Conservation (phyloP, 92 coral and sea anemone genomes). For the Siderastrea siderea region DNA sequence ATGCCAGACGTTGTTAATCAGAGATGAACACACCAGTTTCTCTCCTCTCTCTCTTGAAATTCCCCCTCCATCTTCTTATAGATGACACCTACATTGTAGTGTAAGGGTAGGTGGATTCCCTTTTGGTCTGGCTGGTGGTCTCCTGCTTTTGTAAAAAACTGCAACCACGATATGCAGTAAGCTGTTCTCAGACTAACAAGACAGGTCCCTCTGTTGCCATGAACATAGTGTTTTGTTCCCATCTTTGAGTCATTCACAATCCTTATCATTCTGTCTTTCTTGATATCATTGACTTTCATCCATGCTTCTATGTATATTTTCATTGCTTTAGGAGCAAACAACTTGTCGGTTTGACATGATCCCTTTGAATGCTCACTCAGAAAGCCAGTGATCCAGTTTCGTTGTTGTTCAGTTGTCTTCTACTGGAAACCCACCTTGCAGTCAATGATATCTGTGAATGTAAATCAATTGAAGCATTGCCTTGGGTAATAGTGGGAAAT, state of each 20-base stretch:
- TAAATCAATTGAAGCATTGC: slow-evolving; percentile 5
- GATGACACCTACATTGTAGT: slow-evolving; percentile 12
- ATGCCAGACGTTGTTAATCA: slow-evolving; percentile 6
- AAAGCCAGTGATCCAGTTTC: slow-evolving; percentile 4
- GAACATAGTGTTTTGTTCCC: slow-evolving; percentile 17
- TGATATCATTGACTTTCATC: not conserved
- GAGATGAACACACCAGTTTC: slow-evolving; percentile 16
- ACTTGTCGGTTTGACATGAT: not conserved
- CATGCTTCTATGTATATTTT: not conserved
- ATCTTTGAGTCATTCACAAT: slow-evolving; percentile 24
- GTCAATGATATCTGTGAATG: not conserved
- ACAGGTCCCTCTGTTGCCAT: slow-evolving; percentile 34
- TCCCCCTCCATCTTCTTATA: slow-evolving; percentile 33
- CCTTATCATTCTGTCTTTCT: slow-evolving; percentile 36
- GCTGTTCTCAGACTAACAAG: slow-evolving; percentile 17
- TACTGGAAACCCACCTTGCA: not conserved
- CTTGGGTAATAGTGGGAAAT: not conserved
- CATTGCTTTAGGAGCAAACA: not conserved
- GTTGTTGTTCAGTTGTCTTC: slow-evolving; percentile 13
- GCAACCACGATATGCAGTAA: slow-evolving; percentile 34
- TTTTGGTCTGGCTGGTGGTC: slow-evolving; percentile 47
- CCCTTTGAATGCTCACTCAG: not conserved
- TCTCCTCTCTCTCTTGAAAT: not conserved
- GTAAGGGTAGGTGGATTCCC: slow-evolving; percentile 45
- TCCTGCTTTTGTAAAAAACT: slow-evolving; percentile 33